Percentiles rank a stretch among this genome's conserved stretches.
Evolutionary conservation across 2,113 vertebrate species (phyloP).

Genomic region (Anoura caudifer): DNA sequence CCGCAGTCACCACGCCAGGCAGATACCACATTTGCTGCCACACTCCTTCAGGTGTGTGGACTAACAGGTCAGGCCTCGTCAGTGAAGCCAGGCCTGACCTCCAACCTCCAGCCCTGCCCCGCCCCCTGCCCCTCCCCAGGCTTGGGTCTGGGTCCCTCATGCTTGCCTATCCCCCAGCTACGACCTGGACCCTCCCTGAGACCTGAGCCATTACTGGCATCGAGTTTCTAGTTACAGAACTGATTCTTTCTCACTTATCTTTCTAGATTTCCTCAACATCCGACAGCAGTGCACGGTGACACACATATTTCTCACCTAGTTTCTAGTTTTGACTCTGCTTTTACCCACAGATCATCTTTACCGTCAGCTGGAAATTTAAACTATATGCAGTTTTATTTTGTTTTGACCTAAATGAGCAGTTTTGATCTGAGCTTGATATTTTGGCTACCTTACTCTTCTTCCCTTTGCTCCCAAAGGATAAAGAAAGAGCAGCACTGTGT

Average conservation of each 20-base stretch:
- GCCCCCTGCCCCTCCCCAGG: neutral
- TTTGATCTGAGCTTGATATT: conserved; percentile 50
- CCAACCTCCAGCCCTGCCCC: neutral
- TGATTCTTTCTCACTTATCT: conserved; percentile 3
- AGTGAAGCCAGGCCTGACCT: neutral
- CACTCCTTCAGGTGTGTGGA: no score
- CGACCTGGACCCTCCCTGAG: neutral
- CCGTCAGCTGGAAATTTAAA: conserved; percentile 46
- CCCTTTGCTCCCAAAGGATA: conserved; percentile 30
- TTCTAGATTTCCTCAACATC: conserved; percentile 40
- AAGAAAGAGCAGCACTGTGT: neutral
- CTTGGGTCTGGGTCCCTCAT: neutral
- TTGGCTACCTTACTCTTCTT: neutral
- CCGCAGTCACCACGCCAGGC: neutral
- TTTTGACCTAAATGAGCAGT: conserved; percentile 58
- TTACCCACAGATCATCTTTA: neutral
- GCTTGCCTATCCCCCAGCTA: neutral
- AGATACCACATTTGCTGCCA: no score
- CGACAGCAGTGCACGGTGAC: neutral
- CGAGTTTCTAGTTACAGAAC: neutral
- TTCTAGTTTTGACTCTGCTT: conserved; percentile 54
- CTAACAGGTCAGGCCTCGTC: no score
- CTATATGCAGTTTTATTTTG: conserved; percentile 19
- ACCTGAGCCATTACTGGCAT: neutral
- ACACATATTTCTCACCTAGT: neutral